These are phyloP conservation scores for Xerus rutilus DNA, from an alignment of 2,797 vertebrate species.

Conservation along the genomic window DNA sequence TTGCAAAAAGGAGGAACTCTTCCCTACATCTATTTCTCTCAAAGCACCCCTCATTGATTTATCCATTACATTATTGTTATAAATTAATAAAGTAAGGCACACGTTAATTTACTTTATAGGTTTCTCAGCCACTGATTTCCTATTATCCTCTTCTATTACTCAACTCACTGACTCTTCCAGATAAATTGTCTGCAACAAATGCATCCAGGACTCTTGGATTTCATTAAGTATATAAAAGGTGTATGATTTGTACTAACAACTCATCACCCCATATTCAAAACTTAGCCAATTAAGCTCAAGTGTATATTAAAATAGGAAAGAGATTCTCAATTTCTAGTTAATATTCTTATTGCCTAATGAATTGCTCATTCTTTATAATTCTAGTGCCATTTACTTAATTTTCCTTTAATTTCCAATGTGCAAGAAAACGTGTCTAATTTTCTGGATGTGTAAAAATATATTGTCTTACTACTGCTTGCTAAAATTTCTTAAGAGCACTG, in stretches of 20 bases:
- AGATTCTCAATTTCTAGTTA: slow-evolving; percentile 78
- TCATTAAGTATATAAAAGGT: slow-evolving; percentile 85
- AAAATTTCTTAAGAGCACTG: slow-evolving; percentile 42
- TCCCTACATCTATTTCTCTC: slow-evolving; percentile 72
- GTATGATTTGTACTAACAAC: slow-evolving; percentile 85
- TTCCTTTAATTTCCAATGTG: slow-evolving; percentile 67
- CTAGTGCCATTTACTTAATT: slow-evolving; percentile 80
- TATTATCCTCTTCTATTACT: slow-evolving; percentile 85
- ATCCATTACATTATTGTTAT: slow-evolving; percentile 82
- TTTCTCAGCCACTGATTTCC: slow-evolving; percentile 87
- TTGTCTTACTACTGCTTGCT: slow-evolving; percentile 44
- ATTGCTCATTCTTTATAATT: slow-evolving; percentile 81
- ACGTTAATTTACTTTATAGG: slow-evolving; percentile 84
- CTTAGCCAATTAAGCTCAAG: slow-evolving; percentile 84
- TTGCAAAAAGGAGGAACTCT: slow-evolving; percentile 64
- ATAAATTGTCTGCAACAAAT: slow-evolving; percentile 82
- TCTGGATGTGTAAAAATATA: slow-evolving; percentile 61
- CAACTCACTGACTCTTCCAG: slow-evolving; percentile 83
- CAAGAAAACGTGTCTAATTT: slow-evolving; percentile 65
- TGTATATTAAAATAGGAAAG: slow-evolving; percentile 74
- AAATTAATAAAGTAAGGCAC: slow-evolving; percentile 87
- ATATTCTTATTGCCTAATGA: slow-evolving; percentile 82
- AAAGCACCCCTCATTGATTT: slow-evolving; percentile 82
- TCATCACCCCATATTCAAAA: slow-evolving; percentile 82
- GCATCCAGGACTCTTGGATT: slow-evolving; percentile 80